These are phyloP conservation scores for Alcedo atthis DNA, from an alignment of 2,797 vertebrate species.

Conservation along the genomic window DNA sequence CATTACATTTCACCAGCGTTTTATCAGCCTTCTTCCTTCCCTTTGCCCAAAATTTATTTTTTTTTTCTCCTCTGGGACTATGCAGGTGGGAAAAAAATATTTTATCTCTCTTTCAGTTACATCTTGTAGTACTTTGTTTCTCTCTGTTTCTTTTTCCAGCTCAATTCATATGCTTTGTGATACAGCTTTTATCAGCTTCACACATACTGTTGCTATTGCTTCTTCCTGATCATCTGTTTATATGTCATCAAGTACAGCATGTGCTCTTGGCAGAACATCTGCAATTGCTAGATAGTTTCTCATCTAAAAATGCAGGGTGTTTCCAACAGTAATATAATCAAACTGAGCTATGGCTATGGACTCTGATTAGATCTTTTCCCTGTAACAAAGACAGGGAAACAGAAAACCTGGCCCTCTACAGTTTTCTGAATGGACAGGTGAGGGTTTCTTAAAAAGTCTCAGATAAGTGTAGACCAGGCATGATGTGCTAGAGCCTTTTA, in stretches of 20 bases:
- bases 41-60: background rate
- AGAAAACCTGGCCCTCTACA: background rate
- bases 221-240: slow-evolving; percentile 38
- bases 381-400: background rate
- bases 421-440: background rate
- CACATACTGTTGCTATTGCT: background rate
- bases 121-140: background rate
- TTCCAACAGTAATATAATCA: background rate
- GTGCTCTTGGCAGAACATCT: slow-evolving; percentile 47
- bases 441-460: background rate
- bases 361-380: background rate
- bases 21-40: background rate
- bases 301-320: slow-evolving; percentile 5
- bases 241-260: slow-evolving; percentile 25
- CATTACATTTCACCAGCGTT: background rate
- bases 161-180: slow-evolving; percentile 17
- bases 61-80: background rate
- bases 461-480: background rate
- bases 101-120: background rate
- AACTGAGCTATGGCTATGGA: background rate
- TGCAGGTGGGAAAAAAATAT: background rate
- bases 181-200: slow-evolving; percentile 48
- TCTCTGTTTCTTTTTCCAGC: background rate
- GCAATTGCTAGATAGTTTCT: slow-evolving; percentile 45
- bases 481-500: background rate